A percentile compares a stretch with the other conserved stretches of the same genome.
Evolutionary conservation across 2,113 vertebrate genomes (phyloP).

Genomic region (Australoheros scitulus): DNA sequence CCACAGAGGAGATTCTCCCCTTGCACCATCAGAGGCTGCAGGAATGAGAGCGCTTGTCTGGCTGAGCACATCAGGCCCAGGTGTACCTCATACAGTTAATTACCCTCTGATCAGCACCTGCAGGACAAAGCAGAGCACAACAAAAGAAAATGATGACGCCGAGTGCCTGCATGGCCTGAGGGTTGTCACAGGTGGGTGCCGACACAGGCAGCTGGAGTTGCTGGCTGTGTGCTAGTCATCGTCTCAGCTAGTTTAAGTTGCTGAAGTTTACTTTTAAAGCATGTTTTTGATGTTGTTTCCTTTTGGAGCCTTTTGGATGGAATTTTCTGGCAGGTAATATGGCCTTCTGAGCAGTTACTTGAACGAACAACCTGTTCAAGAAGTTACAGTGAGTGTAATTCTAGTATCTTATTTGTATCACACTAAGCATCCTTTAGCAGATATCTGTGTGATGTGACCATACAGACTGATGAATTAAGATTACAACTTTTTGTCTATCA

Average conservation of each 20-base stretch:
- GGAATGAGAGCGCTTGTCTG: neutral
- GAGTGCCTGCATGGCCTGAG: neutral
- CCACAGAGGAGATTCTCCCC: neutral
- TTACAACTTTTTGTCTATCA: neutral
- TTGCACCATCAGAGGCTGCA: neutral
- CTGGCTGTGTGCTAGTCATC: neutral
- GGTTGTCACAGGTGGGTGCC: neutral
- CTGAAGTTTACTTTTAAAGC: neutral
- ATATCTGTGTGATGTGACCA: too few species aligned
- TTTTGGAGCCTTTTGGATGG: too few species aligned
- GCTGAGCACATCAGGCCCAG: fast-evolving
- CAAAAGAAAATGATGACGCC: neutral
- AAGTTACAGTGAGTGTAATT: neutral
- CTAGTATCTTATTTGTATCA: too few species aligned
- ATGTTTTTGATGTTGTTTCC: neutral
- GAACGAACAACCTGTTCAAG: neutral
- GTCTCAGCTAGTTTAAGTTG: neutral
- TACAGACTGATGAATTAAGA: neutral
- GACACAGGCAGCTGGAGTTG: neutral
- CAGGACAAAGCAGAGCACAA: neutral
- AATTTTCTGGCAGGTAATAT: neutral
- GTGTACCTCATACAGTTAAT: neutral
- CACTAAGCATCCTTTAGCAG: too few species aligned
- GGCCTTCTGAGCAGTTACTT: neutral
- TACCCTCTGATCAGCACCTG: neutral